Conservation (phyloP, 1,140 invertebrate species). For the Dendroctonus valens region DNA sequence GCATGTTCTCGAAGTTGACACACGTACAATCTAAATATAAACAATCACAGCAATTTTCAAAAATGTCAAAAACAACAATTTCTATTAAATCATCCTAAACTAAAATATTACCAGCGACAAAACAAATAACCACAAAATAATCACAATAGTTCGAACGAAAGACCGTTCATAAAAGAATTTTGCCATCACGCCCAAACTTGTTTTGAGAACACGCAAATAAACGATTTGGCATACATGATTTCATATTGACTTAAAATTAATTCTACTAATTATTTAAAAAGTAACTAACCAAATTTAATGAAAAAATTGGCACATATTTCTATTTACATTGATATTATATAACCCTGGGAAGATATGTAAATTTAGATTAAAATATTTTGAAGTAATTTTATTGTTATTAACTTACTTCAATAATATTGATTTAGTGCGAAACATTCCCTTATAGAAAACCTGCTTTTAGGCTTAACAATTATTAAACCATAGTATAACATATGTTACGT, state of each 20-base stretch:
- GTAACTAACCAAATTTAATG: conserved; percentile 36
- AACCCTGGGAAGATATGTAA: conserved; percentile 53
- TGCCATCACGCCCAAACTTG: background rate
- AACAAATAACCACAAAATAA: conserved; percentile 27
- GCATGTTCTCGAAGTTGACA: conserved; percentile 17
- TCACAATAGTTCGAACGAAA: conserved; percentile 15
- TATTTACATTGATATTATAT: conserved; percentile 41
- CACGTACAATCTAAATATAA: conserved; percentile 25
- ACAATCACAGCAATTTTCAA: conserved; percentile 36
- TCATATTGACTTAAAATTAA: conserved; percentile 36
- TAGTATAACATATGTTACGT: conserved; percentile 20
- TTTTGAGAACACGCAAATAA: conserved; percentile 16
- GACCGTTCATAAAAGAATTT: conserved; percentile 20
- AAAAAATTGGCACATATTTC: conserved; percentile 50
- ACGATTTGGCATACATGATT: conserved; percentile 31
- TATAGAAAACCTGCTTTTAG: conserved; percentile 19
- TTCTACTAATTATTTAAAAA: conserved; percentile 37
- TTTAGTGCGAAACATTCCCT: conserved; percentile 19
- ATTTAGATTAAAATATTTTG: conserved; percentile 25
- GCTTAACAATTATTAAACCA: conserved; percentile 21
- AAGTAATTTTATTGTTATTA: conserved; percentile 26
- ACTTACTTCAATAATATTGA: conserved; percentile 23
- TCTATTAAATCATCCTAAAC: conserved; percentile 3
- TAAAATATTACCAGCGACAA: conserved; percentile 15
- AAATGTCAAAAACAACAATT: conserved; percentile 34